phyloP scores from a whole-genome alignment of 2,888 invertebrate species.

The Brachyopa scutellaris region DNA sequence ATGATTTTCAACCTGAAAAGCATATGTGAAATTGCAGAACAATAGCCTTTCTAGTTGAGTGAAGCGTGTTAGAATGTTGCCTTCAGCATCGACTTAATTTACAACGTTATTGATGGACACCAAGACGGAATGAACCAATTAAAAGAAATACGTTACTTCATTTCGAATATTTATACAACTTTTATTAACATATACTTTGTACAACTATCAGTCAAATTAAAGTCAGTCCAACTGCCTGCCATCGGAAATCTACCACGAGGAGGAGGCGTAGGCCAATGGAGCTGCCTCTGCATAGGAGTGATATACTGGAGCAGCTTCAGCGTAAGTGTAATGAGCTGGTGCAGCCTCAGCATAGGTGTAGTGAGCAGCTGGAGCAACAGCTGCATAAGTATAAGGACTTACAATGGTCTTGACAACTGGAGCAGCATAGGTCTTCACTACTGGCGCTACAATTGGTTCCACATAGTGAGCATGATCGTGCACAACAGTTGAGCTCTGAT shows the following conservation, averaged over 20 bases:
- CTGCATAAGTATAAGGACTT: constrained; percentile 70
- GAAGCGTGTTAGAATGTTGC: constrained; percentile 33
- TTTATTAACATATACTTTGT: constrained; percentile 24
- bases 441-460: constrained; percentile 78
- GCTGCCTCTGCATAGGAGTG: constrained; percentile 27
- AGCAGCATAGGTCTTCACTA: constrained; percentile 76
- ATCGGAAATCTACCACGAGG: constrained; percentile 32
- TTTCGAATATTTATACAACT: constrained; percentile 25
- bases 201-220: constrained; percentile 31
- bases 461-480: constrained; percentile 76
- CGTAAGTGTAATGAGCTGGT: constrained; percentile 24
- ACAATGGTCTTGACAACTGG: constrained; percentile 75
- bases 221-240: constrained; percentile 3
- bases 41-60: constrained; percentile 36
- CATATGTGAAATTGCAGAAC: not conserved
- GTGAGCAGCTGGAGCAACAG: constrained; percentile 61
- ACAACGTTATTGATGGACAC: no score
- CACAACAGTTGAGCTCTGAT: constrained; percentile 83
- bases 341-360: no score
- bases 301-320: constrained; percentile 41
- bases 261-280: constrained; percentile 25
- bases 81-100: constrained; percentile 17
- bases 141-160: not conserved
- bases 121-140: no score
- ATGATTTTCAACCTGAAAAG: not conserved